Evolutionary conservation across 2,888 invertebrate genomes (phyloP), one percentile per base, ranked within the genome.

Genomic region (Copidosoma aretas): DNA sequence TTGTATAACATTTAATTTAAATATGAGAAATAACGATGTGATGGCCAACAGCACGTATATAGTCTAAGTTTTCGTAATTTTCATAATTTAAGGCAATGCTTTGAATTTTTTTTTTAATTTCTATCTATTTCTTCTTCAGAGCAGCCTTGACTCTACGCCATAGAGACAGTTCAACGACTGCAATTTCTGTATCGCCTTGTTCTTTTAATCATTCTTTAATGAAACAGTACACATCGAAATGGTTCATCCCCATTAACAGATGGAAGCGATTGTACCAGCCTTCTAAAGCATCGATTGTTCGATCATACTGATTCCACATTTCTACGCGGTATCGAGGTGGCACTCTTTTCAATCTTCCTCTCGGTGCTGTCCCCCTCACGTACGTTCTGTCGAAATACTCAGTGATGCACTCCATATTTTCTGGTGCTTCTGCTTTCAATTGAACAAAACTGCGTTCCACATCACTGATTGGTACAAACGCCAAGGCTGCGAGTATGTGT

Each of bases 41-140:
- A 5, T 32, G 32, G 32, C 32, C 32, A 32, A 32, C 8, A 8
- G 32, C 32, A 32, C 32, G 32, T 32, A 32, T 5, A 32, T 32
- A 32, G 8, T 32, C 3, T 32, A 32, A 32, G 8, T 5, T 32
- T 32, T 8, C 4, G 32, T 32, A 32, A 5, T 3, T 32, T 32
- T 32, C 8, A 8, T 32, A 32, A 8, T n/a, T n/a, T n/a, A 32
- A 32, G 3, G 8, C 32, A 32, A 32, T 32, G 8, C 4, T 49
- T 10, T 3, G 12, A 63, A 8, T 53, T 53, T 25, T 14, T n/a
- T 12, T 25, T 43, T 63, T 25, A n/a, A 53, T 15, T 39, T 52
- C 39, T 10, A 53, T 25, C 54, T 19, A 54, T 39, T 63, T 63
- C 15, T 43, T 63, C 39, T 63, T 63, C 53, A 53, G 32, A 25